A percentile compares a stretch with the other conserved stretches of the same genome.
These are phyloP conservation scores for Ploceus nigricollis DNA, from an alignment of 2,113 vertebrate genomes.

Conservation along the genomic window DNA sequence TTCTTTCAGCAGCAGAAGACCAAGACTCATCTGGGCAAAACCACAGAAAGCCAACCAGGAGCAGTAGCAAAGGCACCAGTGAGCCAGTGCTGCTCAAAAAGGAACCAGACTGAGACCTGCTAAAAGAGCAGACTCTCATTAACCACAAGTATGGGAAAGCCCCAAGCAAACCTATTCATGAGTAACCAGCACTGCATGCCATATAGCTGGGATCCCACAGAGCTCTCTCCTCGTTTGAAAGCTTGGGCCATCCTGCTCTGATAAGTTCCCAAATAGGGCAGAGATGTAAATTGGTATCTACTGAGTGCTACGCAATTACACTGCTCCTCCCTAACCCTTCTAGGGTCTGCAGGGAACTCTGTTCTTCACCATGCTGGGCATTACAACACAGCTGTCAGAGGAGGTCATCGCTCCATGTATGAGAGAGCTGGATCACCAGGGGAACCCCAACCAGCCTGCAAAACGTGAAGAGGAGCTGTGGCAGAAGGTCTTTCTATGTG, in stretches of 20 bases:
- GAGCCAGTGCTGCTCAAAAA: background rate
- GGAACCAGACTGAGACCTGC: background rate
- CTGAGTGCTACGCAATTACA: accelerated
- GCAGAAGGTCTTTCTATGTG: background rate
- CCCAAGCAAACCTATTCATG: background rate
- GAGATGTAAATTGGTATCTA: background rate
- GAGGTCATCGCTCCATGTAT: background rate
- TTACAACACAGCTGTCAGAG: background rate
- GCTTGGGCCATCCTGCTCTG: background rate
- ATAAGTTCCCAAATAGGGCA: background rate
- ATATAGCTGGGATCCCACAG: background rate
- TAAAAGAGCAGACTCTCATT: background rate
- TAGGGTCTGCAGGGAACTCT: background rate
- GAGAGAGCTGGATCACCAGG: background rate
- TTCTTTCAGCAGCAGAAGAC: background rate
- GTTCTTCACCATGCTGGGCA: background rate
- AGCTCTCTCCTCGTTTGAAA: background rate
- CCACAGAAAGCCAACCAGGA: background rate
- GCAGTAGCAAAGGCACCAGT: background rate
- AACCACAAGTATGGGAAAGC: background rate
- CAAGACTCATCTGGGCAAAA: background rate
- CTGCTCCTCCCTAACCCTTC: background rate
- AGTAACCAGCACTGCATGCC: background rate
- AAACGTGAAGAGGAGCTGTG: background rate
- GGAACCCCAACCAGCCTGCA: background rate